Percentiles rank a stretch among this genome's conserved stretches.
These are phyloP conservation scores for Colossoma macropomum DNA, from an alignment of 2,113 vertebrate genomes.

Conservation along the genomic window DNA sequence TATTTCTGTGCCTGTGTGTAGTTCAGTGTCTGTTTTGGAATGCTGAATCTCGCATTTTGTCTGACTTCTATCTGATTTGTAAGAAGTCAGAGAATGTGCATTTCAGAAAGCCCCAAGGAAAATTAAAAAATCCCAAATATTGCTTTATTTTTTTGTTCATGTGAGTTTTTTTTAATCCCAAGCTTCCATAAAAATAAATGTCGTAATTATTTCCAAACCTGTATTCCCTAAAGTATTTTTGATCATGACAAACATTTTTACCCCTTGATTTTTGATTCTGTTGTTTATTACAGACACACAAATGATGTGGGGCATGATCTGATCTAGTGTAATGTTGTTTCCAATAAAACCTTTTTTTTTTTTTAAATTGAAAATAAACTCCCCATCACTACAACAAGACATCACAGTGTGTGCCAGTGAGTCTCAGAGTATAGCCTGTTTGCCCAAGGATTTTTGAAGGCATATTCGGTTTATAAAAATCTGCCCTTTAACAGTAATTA, in stretches of 20 bases:
- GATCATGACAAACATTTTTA: slow-evolving; percentile 38
- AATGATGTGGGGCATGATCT: slow-evolving; percentile 22
- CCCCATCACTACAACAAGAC: background rate
- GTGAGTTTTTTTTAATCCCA: slow-evolving; percentile 43
- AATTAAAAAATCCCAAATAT: slow-evolving; percentile 36
- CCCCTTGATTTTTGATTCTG: slow-evolving; percentile 18
- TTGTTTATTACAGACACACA: slow-evolving; percentile 39
- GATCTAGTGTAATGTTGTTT: background rate
- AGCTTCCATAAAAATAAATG: slow-evolving; percentile 42
- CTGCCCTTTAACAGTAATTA: background rate
- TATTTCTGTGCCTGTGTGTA: slow-evolving; percentile 68
- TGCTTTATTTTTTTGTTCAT: slow-evolving; percentile 59
- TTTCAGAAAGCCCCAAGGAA: slow-evolving; percentile 48
- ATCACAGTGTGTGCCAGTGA: background rate
- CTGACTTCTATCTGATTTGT: slow-evolving; percentile 43
- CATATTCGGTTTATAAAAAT: background rate
- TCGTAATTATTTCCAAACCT: slow-evolving; percentile 55
- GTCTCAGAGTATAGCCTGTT: background rate
- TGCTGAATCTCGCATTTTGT: slow-evolving; percentile 65
- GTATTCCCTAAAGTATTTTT: slow-evolving; percentile 59
- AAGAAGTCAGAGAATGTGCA: slow-evolving; percentile 52
- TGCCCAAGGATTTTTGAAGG: background rate
- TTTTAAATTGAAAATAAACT: slow-evolving; percentile 22
- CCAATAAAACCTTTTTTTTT: background rate
- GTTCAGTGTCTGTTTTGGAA: slow-evolving; percentile 66